Conservation (phyloP, 2,888 invertebrate species). For the Myathropa florea region DNA sequence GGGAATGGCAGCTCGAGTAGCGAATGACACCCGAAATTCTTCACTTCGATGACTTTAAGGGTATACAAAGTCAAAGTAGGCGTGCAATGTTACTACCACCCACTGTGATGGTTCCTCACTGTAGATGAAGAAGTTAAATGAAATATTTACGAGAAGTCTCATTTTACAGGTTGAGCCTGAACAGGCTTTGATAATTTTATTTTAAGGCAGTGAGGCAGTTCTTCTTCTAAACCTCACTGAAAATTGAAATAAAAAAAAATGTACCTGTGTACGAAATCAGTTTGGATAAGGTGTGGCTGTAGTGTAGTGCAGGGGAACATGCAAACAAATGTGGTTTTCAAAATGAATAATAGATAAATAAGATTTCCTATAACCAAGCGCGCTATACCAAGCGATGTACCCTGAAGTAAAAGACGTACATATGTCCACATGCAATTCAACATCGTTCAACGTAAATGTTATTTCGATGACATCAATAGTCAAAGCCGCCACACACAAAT, state of each 20-base stretch:
- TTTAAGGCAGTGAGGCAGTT: background rate
- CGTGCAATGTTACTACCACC: conserved; percentile 47
- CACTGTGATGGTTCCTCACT: conserved; percentile 32
- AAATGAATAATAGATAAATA: background rate
- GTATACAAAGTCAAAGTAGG: conserved; percentile 43
- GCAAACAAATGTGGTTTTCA: background rate
- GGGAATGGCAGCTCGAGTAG: conserved; percentile 28
- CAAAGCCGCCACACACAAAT: background rate
- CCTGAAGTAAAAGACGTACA: too few species aligned
- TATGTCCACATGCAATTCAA: too few species aligned
- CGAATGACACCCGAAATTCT: conserved; percentile 53
- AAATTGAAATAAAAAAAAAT: background rate
- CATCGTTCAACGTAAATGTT: conserved; percentile 17
- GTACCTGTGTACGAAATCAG: background rate
- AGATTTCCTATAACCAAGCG: background rate
- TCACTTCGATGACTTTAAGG: conserved; percentile 54
- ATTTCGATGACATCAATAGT: conserved; percentile 58
- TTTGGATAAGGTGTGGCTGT: background rate
- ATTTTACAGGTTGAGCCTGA: conserved; percentile 38
- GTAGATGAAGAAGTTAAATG: conserved; percentile 37
- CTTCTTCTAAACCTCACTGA: background rate
- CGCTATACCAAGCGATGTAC: too few species aligned
- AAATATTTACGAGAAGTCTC: conserved; percentile 33
- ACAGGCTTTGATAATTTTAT: conserved; percentile 33
- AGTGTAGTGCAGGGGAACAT: background rate